Evolutionary conservation across 2,113 vertebrate genomes (phyloP).

Genomic region (Egretta garzetta): DNA sequence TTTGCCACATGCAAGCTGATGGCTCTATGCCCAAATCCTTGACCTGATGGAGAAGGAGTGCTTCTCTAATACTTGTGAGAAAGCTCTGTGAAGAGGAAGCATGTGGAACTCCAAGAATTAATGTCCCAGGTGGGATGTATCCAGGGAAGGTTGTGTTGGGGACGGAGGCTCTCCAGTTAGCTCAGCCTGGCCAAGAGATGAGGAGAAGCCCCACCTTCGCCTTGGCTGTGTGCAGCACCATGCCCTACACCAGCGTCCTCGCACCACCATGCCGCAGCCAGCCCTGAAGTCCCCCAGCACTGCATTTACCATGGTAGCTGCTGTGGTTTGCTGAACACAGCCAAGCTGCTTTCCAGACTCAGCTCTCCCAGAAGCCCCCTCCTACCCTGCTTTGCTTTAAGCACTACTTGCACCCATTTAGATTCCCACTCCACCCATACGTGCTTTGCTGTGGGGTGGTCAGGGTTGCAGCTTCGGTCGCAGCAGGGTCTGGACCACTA

Average conservation of each 20-base stretch:
- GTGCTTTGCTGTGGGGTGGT: not conserved
- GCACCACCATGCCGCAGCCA: accelerated
- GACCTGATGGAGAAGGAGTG: not conserved
- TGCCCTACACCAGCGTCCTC: not conserved
- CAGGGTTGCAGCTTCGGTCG: not conserved
- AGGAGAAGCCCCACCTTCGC: not conserved
- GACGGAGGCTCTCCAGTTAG: not conserved
- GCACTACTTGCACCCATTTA: not conserved
- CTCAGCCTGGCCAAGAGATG: not conserved
- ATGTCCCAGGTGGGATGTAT: not conserved
- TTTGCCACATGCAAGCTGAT: not conserved
- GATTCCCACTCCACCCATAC: not conserved
- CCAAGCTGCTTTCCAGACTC: not conserved
- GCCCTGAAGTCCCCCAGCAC: not conserved
- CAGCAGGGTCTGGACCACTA: not conserved
- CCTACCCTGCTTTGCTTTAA: not conserved
- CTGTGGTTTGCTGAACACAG: not conserved
- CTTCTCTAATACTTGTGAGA: not conserved
- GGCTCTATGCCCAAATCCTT: not conserved
- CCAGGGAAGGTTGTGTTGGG: not conserved
- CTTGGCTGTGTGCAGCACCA: not conserved
- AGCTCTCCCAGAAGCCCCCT: not conserved
- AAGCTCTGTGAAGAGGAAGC: not conserved
- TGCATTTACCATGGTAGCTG: not conserved
- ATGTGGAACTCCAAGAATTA: not conserved